Evolutionary conservation across 2,888 invertebrate species (phyloP).

Genomic region (Mesochorus sp.): DNA sequence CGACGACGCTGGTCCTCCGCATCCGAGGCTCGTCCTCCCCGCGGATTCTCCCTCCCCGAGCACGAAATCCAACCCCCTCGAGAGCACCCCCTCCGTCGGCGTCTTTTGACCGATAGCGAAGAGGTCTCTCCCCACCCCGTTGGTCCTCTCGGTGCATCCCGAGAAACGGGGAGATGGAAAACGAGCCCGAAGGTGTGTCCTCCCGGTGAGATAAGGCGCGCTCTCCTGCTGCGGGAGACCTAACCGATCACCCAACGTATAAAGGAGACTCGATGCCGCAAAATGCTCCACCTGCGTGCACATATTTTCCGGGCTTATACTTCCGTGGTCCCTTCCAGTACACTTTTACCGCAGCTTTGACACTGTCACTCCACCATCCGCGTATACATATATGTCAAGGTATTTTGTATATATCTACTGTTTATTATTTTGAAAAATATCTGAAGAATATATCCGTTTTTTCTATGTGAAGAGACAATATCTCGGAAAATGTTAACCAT

Average conservation of each 20-base stretch:
- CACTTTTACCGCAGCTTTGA: too few relatives aligned
- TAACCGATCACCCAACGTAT: constrained; percentile 28
- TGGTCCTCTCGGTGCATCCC: not conserved
- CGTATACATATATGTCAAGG: too few relatives aligned
- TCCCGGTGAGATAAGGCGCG: constrained; percentile 47
- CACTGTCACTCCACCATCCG: too few relatives aligned
- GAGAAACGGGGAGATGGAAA: constrained; percentile 34
- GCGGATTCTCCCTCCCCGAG: constrained; percentile 54
- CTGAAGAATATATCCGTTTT: too few relatives aligned
- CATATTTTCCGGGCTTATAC: not conserved
- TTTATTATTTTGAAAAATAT: too few relatives aligned
- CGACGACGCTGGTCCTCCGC: constrained; percentile 41
- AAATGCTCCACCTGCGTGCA: constrained; percentile 36
- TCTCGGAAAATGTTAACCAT: too few relatives aligned
- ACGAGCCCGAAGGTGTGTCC: constrained; percentile 55
- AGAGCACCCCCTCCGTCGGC: constrained; percentile 1
- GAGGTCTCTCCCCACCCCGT: constrained; percentile 6
- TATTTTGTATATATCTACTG: too few relatives aligned
- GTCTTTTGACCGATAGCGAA: constrained; percentile 36
- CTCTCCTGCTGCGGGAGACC: too few relatives aligned
- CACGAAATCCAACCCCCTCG: constrained; percentile 49
- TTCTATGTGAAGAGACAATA: too few relatives aligned
- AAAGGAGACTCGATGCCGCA: not conserved
- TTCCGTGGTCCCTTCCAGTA: too few relatives aligned
- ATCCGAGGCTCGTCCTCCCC: constrained; percentile 53